A percentile compares a stretch with the other conserved stretches of the same genome.
Conservation (phyloP, 2,888 invertebrate species). For the Stictocephala bisonia region DNA sequence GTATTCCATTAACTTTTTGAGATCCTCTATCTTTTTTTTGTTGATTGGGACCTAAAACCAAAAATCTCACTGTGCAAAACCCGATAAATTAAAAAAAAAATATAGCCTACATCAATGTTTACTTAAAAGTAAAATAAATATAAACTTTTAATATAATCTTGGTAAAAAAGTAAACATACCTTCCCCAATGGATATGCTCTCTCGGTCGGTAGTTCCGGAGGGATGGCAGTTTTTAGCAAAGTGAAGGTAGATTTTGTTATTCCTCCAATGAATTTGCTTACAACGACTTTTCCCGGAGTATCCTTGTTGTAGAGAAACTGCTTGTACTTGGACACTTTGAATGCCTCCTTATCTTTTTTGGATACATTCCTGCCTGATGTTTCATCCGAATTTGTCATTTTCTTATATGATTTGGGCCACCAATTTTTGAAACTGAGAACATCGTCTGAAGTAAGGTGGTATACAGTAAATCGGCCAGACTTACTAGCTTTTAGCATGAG, state of each 20-base stretch:
- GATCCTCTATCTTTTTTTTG: conserved; percentile 42
- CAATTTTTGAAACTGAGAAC: conserved; percentile 31
- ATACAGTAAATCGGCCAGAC: conserved; percentile 27
- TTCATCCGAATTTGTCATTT: conserved; percentile 40
- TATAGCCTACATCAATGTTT: conserved; percentile 7
- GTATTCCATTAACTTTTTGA: conserved; percentile 45
- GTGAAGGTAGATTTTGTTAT: conserved; percentile 19
- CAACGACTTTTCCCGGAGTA: conserved; percentile 22
- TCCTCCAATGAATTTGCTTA: conserved; percentile 25
- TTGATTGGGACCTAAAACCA: conserved; percentile 43
- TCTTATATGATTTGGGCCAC: conserved; percentile 37
- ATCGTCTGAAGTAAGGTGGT: conserved; percentile 28
- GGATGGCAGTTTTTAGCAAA: conserved; percentile 7
- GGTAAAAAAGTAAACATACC: conserved; percentile 18
- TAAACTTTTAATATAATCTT: conserved; percentile 2
- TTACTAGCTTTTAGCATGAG: conserved; percentile 39
- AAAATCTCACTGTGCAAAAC: conserved; percentile 22
- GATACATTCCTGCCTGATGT: conserved; percentile 35
- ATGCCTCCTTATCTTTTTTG: conserved; percentile 24
- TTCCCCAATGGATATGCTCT: conserved; percentile 34
- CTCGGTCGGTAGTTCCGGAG: conserved; percentile 29
- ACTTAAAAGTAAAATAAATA: conserved; percentile 10
- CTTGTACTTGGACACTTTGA: conserved; percentile 40
- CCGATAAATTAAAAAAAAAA: neutral
- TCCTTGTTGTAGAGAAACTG: conserved; percentile 34